Conservation (phyloP, 2,113 vertebrate species). For the Mirza zaza region DNA sequence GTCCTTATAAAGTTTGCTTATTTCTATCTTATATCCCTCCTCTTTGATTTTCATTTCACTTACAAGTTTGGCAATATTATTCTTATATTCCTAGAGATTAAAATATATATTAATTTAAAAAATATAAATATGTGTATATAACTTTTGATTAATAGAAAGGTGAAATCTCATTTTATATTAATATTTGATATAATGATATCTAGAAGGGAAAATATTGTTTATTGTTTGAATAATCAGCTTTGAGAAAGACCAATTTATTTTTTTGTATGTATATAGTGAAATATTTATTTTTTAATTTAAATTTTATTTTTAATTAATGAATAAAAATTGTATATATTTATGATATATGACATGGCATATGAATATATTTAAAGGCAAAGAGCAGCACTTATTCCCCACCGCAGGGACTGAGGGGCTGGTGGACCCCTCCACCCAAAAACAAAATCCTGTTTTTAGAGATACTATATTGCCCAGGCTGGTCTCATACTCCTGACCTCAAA, state of each 20-base stretch:
- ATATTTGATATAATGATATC: slow-evolving; percentile 4
- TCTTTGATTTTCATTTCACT: slow-evolving; percentile 84
- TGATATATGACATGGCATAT: neutral
- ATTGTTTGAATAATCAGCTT: neutral
- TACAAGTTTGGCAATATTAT: slow-evolving; percentile 80
- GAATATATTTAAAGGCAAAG: neutral
- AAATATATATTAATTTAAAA: slow-evolving; percentile 20
- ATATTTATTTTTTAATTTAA: neutral
- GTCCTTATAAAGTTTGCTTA: slow-evolving; percentile 77
- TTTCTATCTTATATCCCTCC: slow-evolving; percentile 79
- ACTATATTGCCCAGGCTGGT: too few relatives aligned
- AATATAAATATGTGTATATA: neutral
- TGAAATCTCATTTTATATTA: neutral
- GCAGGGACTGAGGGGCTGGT: too few relatives aligned
- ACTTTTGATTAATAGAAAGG: slow-evolving; percentile 35
- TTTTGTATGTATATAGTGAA: neutral
- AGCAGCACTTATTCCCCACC: too few relatives aligned
- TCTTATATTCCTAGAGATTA: slow-evolving; percentile 82
- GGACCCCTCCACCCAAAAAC: too few relatives aligned
- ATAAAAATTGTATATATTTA: neutral
- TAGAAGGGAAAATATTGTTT: neutral
- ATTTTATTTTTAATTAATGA: neutral
- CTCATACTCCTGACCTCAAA: too few relatives aligned
- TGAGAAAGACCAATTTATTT: neutral
- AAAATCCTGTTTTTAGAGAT: too few relatives aligned